Percentiles rank a stretch among this genome's conserved stretches.
Evolutionary conservation across 2,888 invertebrate species (phyloP).

Genomic region (Phorcus lineatus): DNA sequence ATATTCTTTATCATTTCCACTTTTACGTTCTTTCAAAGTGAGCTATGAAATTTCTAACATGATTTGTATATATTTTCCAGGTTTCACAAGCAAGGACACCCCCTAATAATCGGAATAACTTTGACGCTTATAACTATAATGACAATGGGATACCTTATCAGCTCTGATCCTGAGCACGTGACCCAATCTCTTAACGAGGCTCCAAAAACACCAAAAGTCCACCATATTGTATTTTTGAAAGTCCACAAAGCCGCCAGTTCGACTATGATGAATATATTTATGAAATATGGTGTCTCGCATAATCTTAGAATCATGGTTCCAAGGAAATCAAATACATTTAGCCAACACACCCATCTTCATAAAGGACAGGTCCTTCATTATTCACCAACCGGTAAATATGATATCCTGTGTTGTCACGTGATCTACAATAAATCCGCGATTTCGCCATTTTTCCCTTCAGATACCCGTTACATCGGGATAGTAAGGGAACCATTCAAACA

Average conservation of each 20-base stretch:
- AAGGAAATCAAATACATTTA: neutral
- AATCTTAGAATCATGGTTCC: constrained; percentile 26
- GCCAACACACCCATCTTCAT: neutral
- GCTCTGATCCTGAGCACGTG: no score
- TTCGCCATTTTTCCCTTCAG: constrained; percentile 6
- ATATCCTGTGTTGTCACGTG: constrained; percentile 24
- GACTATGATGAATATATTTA: constrained; percentile 24
- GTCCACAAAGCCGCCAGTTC: constrained; percentile 31
- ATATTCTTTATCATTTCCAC: no score
- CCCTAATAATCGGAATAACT: no score
- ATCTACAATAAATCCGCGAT: neutral
- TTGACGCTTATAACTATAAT: no score
- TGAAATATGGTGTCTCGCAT: constrained; percentile 22
- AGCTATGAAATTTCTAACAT: no score
- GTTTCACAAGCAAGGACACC: no score
- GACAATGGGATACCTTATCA: no score
- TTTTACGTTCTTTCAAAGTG: no score
- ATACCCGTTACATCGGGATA: constrained; percentile 22
- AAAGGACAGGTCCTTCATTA: neutral
- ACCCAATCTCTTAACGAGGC: no score
- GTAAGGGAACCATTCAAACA: constrained; percentile 23
- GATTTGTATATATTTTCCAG: no score
- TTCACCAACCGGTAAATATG: neutral
- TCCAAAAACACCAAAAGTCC: neutral
- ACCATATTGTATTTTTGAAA: constrained; percentile 24